phyloP scores from a whole-genome alignment of 2,113 vertebrate species.

The Cheilinus undulatus region DNA sequence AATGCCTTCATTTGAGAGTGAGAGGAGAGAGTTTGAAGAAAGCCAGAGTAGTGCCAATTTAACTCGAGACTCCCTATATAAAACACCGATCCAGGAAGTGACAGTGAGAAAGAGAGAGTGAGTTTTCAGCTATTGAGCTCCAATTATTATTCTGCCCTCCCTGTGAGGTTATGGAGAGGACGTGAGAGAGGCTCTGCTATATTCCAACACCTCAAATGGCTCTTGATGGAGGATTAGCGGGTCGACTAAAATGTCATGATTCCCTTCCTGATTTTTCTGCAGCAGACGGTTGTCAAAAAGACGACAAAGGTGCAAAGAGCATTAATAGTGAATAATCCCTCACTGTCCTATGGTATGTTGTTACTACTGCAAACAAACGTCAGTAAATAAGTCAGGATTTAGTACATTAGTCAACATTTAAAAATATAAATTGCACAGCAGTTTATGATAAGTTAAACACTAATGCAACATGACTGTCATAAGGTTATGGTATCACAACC shows the following conservation, averaged over 20 bases:
- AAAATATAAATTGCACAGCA: slow-evolving; percentile 63
- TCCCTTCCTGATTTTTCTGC: slow-evolving; percentile 33
- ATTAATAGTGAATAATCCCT: slow-evolving; percentile 60
- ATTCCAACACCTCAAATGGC: slow-evolving; percentile 6
- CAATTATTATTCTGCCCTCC: slow-evolving; percentile 18
- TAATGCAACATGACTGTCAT: slow-evolving; percentile 26
- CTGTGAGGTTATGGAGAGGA: slow-evolving; percentile 26
- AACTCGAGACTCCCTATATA: slow-evolving; percentile 21
- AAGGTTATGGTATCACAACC: neutral
- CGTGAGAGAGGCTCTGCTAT: neutral
- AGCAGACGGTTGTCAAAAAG: slow-evolving; percentile 38
- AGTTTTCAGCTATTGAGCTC: slow-evolving; percentile 2
- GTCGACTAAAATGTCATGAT: neutral
- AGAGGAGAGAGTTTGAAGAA: slow-evolving; percentile 6
- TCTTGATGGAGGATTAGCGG: slow-evolving; percentile 5
- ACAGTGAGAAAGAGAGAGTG: neutral
- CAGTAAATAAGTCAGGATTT: slow-evolving; percentile 27
- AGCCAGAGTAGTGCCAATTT: slow-evolving; percentile 9
- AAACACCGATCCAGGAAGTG: slow-evolving; percentile 21
- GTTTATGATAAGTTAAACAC: slow-evolving; percentile 45
- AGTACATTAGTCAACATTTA: slow-evolving; percentile 18
- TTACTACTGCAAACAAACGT: slow-evolving; percentile 3
- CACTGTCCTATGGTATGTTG: slow-evolving; percentile 57
- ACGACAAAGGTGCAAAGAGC: slow-evolving; percentile 46
- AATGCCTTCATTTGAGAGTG: neutral